These are phyloP conservation scores for Heterohyrax brucei DNA, from an alignment of 2,797 vertebrate genomes.

Conservation along the genomic window DNA sequence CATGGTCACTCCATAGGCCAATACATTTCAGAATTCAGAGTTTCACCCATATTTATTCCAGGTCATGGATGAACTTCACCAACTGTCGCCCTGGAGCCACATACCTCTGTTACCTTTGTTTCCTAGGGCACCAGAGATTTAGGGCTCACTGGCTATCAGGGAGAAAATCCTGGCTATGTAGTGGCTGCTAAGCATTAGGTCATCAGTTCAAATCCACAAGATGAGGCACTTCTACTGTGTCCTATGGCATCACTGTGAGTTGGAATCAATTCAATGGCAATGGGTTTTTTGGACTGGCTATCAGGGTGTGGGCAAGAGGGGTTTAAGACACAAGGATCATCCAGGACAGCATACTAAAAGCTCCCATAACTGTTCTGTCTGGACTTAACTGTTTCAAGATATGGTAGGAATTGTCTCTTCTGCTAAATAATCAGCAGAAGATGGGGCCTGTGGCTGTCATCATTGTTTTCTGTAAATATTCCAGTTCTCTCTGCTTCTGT, in stretches of 20 bases:
- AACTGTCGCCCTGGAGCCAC: background rate
- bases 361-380: background rate
- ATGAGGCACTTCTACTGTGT: too few relatives aligned
- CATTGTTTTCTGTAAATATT: background rate
- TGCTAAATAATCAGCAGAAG: background rate
- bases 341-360: background rate
- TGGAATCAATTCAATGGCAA: too few relatives aligned
- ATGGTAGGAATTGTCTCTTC: background rate
- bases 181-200: too few relatives aligned
- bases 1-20: background rate
- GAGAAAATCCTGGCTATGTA: too few relatives aligned
- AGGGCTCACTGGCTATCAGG: background rate
- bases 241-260: too few relatives aligned
- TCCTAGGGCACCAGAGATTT: background rate
- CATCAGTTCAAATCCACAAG: too few relatives aligned
- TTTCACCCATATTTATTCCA: too few relatives aligned
- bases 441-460: background rate
- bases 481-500: background rate
- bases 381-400: background rate
- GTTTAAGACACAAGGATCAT: background rate
- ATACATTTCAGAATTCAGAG: background rate
- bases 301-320: background rate
- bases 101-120: background rate
- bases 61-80: background rate
- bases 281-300: too few relatives aligned